A percentile compares a stretch with the other conserved stretches of the same genome.
Conservation (phyloP, 2,113 vertebrate genomes). For the Thalassoma bifasciatum region DNA sequence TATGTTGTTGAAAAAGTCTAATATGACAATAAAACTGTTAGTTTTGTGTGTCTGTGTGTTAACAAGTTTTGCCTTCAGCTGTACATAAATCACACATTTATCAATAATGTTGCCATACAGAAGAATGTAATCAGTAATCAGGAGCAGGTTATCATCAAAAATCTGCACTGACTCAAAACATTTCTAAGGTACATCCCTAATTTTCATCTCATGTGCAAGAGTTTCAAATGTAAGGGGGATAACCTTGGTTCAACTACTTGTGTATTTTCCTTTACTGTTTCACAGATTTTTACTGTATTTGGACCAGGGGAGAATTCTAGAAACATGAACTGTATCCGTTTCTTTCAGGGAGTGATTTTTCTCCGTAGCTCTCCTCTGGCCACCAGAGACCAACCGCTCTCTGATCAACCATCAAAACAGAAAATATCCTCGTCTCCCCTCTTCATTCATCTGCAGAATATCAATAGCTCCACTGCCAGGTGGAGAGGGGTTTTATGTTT, state of each 20-base stretch:
- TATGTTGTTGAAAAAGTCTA: no score
- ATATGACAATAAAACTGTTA: no score
- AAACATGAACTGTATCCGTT: conserved; percentile 26
- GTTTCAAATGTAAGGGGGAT: not conserved
- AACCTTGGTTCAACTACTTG: not conserved
- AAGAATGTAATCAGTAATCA: no score
- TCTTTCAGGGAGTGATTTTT: conserved; percentile 32
- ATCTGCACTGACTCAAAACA: no score
- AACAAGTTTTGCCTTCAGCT: no score
- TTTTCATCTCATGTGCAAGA: not conserved
- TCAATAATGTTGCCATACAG: no score
- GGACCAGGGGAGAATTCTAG: conserved; percentile 32
- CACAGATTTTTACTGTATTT: not conserved
- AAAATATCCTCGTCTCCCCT: conserved; percentile 54
- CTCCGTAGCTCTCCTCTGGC: conserved; percentile 33
- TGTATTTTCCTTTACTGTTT: conserved; percentile 3
- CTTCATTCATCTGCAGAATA: conserved; percentile 54
- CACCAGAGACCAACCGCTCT: conserved; percentile 63
- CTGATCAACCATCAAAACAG: conserved; percentile 71
- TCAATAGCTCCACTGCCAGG: conserved; percentile 52
- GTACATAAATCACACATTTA: no score
- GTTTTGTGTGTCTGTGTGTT: no score
- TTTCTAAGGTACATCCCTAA: not conserved
- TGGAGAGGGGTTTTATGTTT: conserved; percentile 43
- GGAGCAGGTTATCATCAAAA: no score